phyloP scores from a whole-genome alignment of 2,888 invertebrate species.

The Vanessa cardui region DNA sequence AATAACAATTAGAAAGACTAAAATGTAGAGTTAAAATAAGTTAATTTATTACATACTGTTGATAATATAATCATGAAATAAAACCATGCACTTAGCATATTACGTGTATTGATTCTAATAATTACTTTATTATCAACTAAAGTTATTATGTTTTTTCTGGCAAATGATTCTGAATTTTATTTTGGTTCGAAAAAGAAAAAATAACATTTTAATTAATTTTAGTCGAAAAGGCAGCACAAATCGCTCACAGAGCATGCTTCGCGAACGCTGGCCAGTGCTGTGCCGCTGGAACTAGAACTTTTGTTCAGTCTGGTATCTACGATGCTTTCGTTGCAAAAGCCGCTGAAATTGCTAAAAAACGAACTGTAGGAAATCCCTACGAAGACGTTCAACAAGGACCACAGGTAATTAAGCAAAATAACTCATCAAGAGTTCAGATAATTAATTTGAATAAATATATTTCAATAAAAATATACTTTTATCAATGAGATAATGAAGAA shows the following conservation, averaged over 20 bases:
- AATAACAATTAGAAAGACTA: conserved; percentile 47
- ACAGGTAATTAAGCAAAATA: conserved; percentile 79
- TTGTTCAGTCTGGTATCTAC: conserved; percentile 94
- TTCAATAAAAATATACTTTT: too few species aligned
- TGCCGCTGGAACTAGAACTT: conserved; percentile 93
- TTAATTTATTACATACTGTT: too few species aligned
- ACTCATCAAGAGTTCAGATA: not conserved
- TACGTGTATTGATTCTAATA: too few species aligned
- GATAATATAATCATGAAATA: too few species aligned
- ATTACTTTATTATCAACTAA: too few species aligned
- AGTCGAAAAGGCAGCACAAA: conserved; percentile 75
- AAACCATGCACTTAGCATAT: too few species aligned
- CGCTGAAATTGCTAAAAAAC: conserved; percentile 85
- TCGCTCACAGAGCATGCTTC: conserved; percentile 74
- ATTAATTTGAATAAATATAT: too few species aligned
- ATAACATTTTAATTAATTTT: conserved; percentile 19
- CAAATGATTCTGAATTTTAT: too few species aligned
- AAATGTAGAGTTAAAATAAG: too few species aligned
- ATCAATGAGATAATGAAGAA: too few species aligned
- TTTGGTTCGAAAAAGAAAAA: not conserved
- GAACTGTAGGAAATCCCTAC: conserved; percentile 93
- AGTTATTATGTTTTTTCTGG: too few species aligned
- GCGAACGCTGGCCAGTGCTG: conserved; percentile 75
- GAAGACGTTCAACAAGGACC: conserved; percentile 92
- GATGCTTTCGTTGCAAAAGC: conserved; percentile 92